Percentiles rank a stretch among this genome's conserved stretches.
Conservation (phyloP, 2,113 vertebrate genomes). For the Gymnarchus niloticus region DNA sequence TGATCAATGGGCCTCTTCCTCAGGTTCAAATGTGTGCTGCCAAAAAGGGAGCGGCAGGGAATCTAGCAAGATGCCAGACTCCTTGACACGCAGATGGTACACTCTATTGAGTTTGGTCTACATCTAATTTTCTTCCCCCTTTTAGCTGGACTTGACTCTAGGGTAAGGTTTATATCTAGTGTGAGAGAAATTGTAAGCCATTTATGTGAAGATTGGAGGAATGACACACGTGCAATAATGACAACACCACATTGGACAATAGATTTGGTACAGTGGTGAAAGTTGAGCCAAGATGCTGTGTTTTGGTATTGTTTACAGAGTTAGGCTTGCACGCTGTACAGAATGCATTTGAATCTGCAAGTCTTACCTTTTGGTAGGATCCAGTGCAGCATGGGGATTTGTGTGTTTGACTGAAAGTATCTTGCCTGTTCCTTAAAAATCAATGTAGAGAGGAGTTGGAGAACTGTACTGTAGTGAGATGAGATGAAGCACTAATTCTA, state of each 20-base stretch:
- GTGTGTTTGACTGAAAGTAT: slow-evolving; percentile 25
- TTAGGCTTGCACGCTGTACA: slow-evolving; percentile 23
- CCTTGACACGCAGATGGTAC: neutral
- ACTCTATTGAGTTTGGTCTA: neutral
- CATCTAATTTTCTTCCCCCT: neutral
- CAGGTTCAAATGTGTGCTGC: neutral
- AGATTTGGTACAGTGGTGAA: neutral
- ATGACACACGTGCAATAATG: too few relatives aligned
- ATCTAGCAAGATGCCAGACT: neutral
- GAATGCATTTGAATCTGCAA: slow-evolving; percentile 25
- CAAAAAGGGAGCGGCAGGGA: neutral
- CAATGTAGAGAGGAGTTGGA: slow-evolving; percentile 6
- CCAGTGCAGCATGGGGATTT: slow-evolving; percentile 29
- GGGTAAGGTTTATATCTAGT: neutral
- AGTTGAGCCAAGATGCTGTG: neutral
- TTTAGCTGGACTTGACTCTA: neutral
- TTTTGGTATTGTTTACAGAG: slow-evolving; percentile 31
- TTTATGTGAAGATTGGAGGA: too few relatives aligned
- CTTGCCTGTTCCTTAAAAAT: slow-evolving; percentile 34
- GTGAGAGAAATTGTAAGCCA: neutral
- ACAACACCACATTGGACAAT: neutral
- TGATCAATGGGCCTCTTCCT: neutral
- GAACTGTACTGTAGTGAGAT: slow-evolving; percentile 3
- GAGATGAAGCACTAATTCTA: slow-evolving; percentile 23
- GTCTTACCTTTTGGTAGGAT: neutral